Percentiles rank a stretch among this genome's conserved stretches.
Evolutionary conservation across 2,797 vertebrate species (phyloP).

Genomic region (Urosaurus nigricauda): DNA sequence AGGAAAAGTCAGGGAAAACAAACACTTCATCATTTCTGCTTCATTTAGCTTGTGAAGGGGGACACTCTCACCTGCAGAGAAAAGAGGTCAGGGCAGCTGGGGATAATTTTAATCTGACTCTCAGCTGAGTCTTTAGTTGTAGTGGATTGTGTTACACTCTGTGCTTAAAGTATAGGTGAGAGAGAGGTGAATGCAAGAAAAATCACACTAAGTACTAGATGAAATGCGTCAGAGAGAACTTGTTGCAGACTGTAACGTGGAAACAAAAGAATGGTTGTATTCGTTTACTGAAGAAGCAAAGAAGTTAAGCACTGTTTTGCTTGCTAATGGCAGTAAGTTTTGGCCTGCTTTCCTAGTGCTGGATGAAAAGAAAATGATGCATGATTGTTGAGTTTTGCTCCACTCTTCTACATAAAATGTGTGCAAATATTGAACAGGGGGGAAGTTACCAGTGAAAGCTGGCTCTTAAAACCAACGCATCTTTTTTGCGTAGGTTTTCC

Average conservation of each 20-base stretch:
- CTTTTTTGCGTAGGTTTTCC: background rate
- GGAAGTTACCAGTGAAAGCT: background rate
- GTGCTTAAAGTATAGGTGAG: conserved; percentile 76
- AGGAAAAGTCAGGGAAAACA: conserved; percentile 89
- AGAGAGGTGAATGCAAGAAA: conserved; percentile 77
- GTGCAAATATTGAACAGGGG: background rate
- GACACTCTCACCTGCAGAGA: conserved; percentile 88
- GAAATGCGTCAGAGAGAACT: conserved; percentile 64
- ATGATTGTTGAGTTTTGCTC: background rate
- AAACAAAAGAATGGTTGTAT: conserved; percentile 37
- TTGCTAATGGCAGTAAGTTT: conserved; percentile 39
- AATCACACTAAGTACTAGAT: conserved; percentile 64
- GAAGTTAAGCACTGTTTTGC: conserved; percentile 51
- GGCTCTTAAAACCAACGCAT: background rate
- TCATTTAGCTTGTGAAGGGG: conserved; percentile 86
- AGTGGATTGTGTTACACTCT: conserved; percentile 77
- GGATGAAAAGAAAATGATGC: rapidly evolving
- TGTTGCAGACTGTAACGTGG: conserved; percentile 44
- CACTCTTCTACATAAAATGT: background rate
- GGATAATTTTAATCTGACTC: conserved; percentile 83
- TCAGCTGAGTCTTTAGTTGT: conserved; percentile 77
- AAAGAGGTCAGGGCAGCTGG: conserved; percentile 76
- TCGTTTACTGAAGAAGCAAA: conserved; percentile 63
- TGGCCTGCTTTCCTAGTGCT: background rate
- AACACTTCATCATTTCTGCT: conserved; percentile 91